These are phyloP conservation scores for Cyanoramphus novaezelandiae DNA, from an alignment of 2,113 vertebrate species.

Conservation along the genomic window DNA sequence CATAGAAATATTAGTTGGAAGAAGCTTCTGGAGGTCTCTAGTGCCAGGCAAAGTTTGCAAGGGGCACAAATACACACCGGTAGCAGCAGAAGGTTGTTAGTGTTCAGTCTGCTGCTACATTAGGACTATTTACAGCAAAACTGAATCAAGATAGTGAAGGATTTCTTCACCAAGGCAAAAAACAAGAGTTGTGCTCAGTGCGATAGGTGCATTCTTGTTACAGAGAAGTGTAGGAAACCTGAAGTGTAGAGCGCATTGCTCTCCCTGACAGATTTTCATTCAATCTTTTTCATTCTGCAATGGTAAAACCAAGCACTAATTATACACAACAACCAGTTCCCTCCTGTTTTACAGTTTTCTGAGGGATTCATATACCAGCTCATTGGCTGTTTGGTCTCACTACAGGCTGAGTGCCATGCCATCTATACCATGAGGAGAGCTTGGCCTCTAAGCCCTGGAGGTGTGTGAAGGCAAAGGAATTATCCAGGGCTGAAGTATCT, in stretches of 20 bases:
- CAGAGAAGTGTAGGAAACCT: not conserved
- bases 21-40: not conserved
- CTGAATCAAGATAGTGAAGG: not conserved
- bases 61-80: accelerated
- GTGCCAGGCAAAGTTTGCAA: not conserved
- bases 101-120: not conserved
- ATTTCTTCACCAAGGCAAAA: not conserved
- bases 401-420: not conserved
- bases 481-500: not conserved
- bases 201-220: not conserved
- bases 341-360: not conserved
- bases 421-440: not conserved
- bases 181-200: not conserved
- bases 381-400: not conserved
- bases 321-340: accelerated
- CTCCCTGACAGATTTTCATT: not conserved
- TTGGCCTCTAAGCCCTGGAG: not conserved
- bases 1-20: not conserved
- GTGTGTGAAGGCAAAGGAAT: not conserved
- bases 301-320: not conserved
- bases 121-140: not conserved
- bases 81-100: not conserved
- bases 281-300: accelerated
- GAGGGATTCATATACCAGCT: not conserved
- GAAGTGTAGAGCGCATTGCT: not conserved